Base-by-base conservation (phyloP, 2,797 vertebrate species). In the Saxicola maurus region DNA sequence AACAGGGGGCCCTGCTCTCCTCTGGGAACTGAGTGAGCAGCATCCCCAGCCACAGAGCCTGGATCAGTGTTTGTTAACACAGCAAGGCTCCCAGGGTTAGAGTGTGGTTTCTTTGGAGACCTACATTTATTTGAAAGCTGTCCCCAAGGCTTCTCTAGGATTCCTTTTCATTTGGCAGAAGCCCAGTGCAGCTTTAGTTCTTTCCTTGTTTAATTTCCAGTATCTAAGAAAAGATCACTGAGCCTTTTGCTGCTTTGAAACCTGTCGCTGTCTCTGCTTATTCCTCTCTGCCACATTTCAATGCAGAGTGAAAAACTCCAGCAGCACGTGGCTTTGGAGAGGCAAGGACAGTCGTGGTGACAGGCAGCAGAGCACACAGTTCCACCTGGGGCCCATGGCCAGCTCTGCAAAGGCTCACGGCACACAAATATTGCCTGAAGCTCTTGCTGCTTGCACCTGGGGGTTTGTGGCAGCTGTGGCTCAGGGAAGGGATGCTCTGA, bases 201-300 rank as follows among this genome's bases (percentile, higher is more conserved):
- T 87, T 74, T 53, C 56, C 69, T 79, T 75, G 57, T 83, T 91
- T 92, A 83, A 89, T 87, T 92, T 93, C 57, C 45, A 79, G 27
- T 61, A 57, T 28, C 73, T 81, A 85, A 87, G 87, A 64, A 89
- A 93, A 89, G 87, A 92, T 79, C 77, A 82, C 77, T 64, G 82
- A 86, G 74, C 64, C 38, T 89, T 81, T 62, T 33, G 62, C 45
- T 83, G 46, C 77, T 94, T 94, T 93, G 92, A 96, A 95, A 91
- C 64, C 75, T 71, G 42, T 35, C 9, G 5, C 57, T 52, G n/a
- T 42, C 67, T 79, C 71, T 71, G 78, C 61, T 82, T 67, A 61
- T 91, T 88, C 55, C 62, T 42, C 45, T 53, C 68, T 71, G 33
- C n/a, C 3, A 8, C 53, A 15, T 86, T 84, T 87, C 77, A 87